Evolutionary conservation across 2,888 invertebrate genomes (phyloP), one percentile per base, ranked within the genome.

Genomic region (Phanerotoma sp.): DNA sequence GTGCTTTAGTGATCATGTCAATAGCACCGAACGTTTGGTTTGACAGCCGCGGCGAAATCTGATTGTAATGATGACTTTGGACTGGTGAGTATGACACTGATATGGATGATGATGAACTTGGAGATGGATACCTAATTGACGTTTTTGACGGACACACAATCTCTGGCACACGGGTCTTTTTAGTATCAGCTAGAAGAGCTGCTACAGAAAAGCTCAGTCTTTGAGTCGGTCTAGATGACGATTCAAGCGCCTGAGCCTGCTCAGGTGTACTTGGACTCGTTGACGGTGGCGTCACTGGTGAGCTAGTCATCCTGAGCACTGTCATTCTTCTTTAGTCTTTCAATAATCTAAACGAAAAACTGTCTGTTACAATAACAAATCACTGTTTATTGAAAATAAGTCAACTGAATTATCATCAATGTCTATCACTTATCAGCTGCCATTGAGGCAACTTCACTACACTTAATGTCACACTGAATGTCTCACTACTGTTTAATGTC

Each of bases 121-220:
- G 46, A 11, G 52, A 42, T 42, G 47, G 47, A 32, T 53, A 46
- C 9, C 37, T 18, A 21, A 46, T 16, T 33, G 47, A 32, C 15
- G 44, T 41, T 18, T 51, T 52, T 10, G 49, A 37, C 33, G 33
- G 32, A 11, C 46, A 60, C 5, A 25, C 10, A 30, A 51, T 16
- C 4, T 33, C 21, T 20, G n/a, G n/a, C n/a, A 35, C 40, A 7
- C 61, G 37, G 11, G 57, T 57, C 33, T 70, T 72, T 50, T 63
- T 72, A 5, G 85, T 78, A 61, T 84, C 83, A 41, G 82, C 77
- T 9, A 86, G 70, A 7, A 84, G 78, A 9, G 84, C 80, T 5
- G 83, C 82, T 63, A 84, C 83, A 56, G 83, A 81, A 72, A 86
- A 84, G 65, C 83, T 84, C 51, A 80, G 68, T 41, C 68, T 58